Percentiles rank a stretch among this genome's conserved stretches.
Conservation (phyloP, 2,888 invertebrate genomes). For the Azorinus chamasolen region DNA sequence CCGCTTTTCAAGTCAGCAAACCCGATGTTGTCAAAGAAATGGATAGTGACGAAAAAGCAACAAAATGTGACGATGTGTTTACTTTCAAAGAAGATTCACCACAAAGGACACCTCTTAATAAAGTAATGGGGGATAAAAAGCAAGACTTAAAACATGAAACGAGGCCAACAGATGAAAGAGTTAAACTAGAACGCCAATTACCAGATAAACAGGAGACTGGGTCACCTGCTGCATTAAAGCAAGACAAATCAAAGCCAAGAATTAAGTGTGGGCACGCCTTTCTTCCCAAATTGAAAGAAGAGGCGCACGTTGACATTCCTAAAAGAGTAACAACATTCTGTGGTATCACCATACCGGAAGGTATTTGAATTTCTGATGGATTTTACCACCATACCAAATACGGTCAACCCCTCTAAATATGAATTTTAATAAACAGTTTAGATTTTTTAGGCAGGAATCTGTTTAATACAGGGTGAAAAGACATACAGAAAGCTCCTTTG, state of each 20-base stretch:
- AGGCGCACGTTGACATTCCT: constrained; percentile 7
- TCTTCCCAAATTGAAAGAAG: constrained; percentile 54
- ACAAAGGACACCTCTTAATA: too few species aligned
- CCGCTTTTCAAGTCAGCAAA: not conserved
- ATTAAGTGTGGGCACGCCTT: constrained; percentile 60
- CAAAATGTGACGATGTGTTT: constrained; percentile 27
- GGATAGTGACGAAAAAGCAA: not conserved
- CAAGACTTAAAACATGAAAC: not conserved
- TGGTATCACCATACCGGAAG: constrained; percentile 71
- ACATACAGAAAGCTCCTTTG: too few species aligned
- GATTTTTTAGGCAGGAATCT: too few species aligned
- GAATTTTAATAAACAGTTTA: too few species aligned
- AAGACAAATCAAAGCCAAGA: constrained; percentile 39
- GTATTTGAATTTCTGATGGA: constrained; percentile 12
- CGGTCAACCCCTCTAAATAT: too few species aligned
- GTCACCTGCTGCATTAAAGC: not conserved
- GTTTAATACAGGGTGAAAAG: too few species aligned
- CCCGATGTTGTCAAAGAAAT: not conserved
- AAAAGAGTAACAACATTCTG: constrained; percentile 62
- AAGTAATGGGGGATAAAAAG: not conserved
- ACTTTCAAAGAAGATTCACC: constrained; percentile 33
- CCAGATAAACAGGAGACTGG: not conserved
- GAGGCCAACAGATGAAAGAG: constrained; percentile 1
- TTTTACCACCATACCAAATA: too few species aligned
- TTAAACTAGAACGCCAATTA: not conserved